Evolutionary conservation across 1,140 invertebrate genomes (phyloP).

Genomic region (Diorhabda carinulata): DNA sequence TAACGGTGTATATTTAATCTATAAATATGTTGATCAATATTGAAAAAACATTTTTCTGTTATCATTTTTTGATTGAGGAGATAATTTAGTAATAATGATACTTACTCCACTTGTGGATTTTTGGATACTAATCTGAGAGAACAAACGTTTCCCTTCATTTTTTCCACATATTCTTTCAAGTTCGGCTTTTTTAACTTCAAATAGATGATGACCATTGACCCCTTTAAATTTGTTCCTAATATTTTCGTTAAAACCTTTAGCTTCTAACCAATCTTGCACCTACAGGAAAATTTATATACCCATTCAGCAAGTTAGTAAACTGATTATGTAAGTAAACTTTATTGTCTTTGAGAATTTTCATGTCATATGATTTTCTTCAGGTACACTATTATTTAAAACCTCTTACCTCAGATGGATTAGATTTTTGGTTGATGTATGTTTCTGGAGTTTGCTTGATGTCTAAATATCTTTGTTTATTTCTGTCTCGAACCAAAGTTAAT

Average conservation of each 20-base stretch:
- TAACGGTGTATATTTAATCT: not conserved
- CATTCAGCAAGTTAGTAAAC: no score
- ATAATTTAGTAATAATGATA: constrained; percentile 14
- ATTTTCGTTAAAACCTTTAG: constrained; percentile 68
- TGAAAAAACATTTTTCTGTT: not conserved
- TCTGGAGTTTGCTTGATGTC: constrained; percentile 67
- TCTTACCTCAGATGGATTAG: constrained; percentile 59
- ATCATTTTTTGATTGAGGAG: not conserved
- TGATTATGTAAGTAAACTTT: no score
- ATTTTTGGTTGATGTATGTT: constrained; percentile 65
- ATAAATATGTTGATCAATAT: not conserved
- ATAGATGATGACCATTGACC: constrained; percentile 66
- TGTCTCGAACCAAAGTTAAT: constrained; percentile 57
- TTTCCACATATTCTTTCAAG: constrained; percentile 65
- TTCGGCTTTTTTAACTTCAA: constrained; percentile 59
- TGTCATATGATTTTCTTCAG: no score
- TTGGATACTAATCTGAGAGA: constrained; percentile 72
- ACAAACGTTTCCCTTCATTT: constrained; percentile 67
- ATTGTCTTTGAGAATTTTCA: no score
- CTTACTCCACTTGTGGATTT: constrained; percentile 72
- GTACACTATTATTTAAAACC: no score
- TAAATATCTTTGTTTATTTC: constrained; percentile 51
- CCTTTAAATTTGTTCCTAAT: constrained; percentile 62
- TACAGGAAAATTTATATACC: not conserved
- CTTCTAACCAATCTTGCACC: constrained; percentile 63